A percentile compares a stretch with the other conserved stretches of the same genome.
These are phyloP conservation scores for Ecdyonurus torrentis DNA, from an alignment of 2,888 invertebrate genomes.

Conservation along the genomic window DNA sequence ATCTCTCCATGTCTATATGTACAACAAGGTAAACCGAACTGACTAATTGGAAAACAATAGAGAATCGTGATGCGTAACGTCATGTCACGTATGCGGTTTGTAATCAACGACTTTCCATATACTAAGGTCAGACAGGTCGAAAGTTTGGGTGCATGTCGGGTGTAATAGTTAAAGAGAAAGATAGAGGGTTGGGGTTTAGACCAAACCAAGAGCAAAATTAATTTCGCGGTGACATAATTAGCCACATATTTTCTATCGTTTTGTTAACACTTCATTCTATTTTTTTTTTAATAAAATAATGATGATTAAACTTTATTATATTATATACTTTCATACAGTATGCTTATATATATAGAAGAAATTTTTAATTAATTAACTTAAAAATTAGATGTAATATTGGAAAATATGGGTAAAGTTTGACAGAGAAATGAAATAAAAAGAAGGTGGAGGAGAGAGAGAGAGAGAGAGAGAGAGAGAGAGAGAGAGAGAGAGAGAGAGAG, in stretches of 20 bases:
- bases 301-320: neutral
- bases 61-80: neutral
- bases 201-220: neutral
- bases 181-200: no score
- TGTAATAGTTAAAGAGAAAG: neutral
- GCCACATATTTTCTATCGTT: neutral
- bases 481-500: neutral
- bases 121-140: neutral
- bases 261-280: neutral
- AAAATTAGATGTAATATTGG: neutral
- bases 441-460: neutral
- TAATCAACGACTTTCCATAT: neutral
- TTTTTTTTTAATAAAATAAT: neutral
- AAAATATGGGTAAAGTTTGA: neutral
- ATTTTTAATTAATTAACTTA: neutral
- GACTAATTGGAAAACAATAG: neutral
- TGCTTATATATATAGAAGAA: neutral
- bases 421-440: neutral
- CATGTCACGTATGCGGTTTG: neutral
- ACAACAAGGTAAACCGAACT: no score
- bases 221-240: neutral
- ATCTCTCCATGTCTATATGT: no score
- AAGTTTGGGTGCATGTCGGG: neutral
- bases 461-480: neutral
- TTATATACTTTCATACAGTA: neutral